Conservation (phyloP, 2,797 vertebrate species). For the Onychomys leucogaster region DNA sequence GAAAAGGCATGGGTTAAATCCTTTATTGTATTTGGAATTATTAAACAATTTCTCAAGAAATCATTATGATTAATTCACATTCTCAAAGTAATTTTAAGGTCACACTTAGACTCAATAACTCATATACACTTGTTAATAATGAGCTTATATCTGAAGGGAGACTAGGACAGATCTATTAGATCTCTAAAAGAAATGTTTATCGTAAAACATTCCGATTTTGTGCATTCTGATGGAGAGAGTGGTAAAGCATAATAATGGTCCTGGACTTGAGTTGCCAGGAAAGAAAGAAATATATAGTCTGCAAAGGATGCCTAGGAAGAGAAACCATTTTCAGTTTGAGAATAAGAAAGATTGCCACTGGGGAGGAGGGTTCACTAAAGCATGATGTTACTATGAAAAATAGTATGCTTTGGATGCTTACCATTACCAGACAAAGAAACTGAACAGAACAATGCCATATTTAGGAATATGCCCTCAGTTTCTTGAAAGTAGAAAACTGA, state of each 20-base stretch:
- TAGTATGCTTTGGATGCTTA: neutral
- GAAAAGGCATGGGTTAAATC: neutral
- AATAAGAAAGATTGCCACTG: neutral
- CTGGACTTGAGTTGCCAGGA: neutral
- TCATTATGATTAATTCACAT: neutral
- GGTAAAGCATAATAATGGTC: neutral
- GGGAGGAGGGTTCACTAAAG: neutral
- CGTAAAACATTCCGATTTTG: neutral
- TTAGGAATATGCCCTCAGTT: neutral
- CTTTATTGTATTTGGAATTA: constrained; percentile 41
- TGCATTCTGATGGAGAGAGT: neutral
- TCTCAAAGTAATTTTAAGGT: constrained; percentile 53
- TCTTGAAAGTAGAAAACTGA: neutral
- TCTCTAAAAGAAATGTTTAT: neutral
- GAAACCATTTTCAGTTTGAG: neutral
- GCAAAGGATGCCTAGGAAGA: neutral
- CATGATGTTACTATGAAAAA: neutral
- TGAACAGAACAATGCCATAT: neutral
- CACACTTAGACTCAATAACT: constrained; percentile 56
- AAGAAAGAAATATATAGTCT: neutral
- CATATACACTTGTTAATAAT: constrained; percentile 22
- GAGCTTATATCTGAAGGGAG: constrained; percentile 21
- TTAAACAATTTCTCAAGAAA: constrained; percentile 47
- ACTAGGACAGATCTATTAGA: constrained; percentile 14
- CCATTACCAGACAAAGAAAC: neutral